phyloP scores from a whole-genome alignment of 2,797 vertebrate genomes.

The Carcharodon carcharias region DNA sequence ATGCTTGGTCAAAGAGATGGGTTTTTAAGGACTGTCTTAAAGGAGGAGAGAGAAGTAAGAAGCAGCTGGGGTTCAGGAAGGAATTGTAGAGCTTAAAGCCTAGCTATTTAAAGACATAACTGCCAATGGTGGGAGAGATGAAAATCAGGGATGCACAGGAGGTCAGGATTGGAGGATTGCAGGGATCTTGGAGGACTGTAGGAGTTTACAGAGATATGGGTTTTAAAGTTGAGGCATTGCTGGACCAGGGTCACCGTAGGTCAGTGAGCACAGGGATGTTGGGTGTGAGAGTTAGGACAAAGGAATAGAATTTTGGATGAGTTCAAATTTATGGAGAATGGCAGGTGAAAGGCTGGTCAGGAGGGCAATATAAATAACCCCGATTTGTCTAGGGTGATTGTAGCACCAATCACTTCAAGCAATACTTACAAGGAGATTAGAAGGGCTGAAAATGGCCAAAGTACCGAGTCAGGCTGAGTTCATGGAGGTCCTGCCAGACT shows the following conservation, averaged over 20 bases:
- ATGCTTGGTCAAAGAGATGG: neutral
- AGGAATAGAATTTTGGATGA: neutral
- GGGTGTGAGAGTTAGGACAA: neutral
- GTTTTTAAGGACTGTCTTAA: neutral
- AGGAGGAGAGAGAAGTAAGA: neutral
- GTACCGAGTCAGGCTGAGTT: neutral
- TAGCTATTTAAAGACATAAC: neutral
- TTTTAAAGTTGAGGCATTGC: neutral
- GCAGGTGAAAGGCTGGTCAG: neutral
- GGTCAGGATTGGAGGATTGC: neutral
- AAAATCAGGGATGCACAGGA: neutral
- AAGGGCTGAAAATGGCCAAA: neutral
- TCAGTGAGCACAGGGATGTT: neutral
- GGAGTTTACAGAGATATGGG: neutral
- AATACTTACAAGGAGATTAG: neutral
- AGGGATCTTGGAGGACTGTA: neutral
- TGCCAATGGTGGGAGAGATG: neutral
- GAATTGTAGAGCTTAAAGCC: neutral
- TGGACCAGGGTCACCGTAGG: neutral
- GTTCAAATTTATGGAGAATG: neutral
- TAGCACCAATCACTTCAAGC: neutral
- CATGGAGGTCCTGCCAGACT: neutral
- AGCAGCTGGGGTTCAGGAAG: neutral
- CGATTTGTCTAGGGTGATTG: neutral
- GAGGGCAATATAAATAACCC: neutral